Base-by-base conservation (phyloP, 30 jellyfish, hydroid and myxozoan genomes). In the Mastigias papua region DNA sequence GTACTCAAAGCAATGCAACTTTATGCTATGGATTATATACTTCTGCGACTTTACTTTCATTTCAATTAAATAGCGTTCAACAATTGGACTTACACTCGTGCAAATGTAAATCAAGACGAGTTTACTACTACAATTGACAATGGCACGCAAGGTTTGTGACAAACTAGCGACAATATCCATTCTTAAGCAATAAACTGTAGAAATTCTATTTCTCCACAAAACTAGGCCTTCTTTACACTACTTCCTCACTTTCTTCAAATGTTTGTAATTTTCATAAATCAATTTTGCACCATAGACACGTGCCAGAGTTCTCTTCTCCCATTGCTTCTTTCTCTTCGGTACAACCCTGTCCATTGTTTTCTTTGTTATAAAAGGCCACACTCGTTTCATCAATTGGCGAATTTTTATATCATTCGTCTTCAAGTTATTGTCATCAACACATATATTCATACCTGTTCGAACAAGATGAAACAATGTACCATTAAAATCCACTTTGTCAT, bases 381-480 rank as follows among this genome's bases (percentile, higher is more conserved):
- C 90, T 7, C 90, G 76, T 34, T 89, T 86, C 92, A 92, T 70
- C 96, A 92, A 50, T 65, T 86, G 88, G 33, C 97, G 88, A 23
- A 92, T 73, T 34, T 82, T 94, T 49, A 69, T 84, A 48, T 92
- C 98, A 60, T 87, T 92, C 34, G 92, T 82, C 63, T 79, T 92
- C 84, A 92, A 48, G 48, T 92, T 92, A 76, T 94, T 94, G 62
- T 87, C 89, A 25, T 92, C 97, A 11, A 90, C 57, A 79, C 91
- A 87, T 22, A 92, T 81, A 27, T 87, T 76, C 89, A 92, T 65
- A 5, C 98, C 98, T 0, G 98, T 92, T 34, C 98, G 91, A 30
- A 92, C 98, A 25, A 92, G 90, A 58, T 95, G 97, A 63, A 92
- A 92, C 77, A 92, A 64, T 17, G 95, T 86, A 15, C 90, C 97